Conservation (phyloP, 2,113 vertebrate genomes). For the Gnathonemus longibarbis region DNA sequence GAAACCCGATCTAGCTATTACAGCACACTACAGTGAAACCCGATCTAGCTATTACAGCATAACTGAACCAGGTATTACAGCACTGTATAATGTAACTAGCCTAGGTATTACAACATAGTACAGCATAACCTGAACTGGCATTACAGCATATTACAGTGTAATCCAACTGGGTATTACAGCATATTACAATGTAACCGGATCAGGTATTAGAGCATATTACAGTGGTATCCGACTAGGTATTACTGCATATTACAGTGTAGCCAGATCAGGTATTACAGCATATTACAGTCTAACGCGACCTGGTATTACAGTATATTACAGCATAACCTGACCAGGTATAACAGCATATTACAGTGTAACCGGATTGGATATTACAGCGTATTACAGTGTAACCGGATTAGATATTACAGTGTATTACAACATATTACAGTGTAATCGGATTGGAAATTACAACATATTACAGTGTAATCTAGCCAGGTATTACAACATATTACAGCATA, state of each 20-base stretch:
- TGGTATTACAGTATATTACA: neutral
- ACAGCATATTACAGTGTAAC: too few relatives aligned
- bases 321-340: neutral
- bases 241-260: neutral
- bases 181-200: neutral
- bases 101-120: neutral
- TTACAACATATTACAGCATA: neutral
- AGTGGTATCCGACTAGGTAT: neutral
- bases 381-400: too few relatives aligned
- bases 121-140: accelerated
- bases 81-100: too few relatives aligned
- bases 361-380: neutral
- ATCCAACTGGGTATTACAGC: neutral
- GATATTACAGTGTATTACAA: too few relatives aligned
- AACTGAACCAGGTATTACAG: neutral
- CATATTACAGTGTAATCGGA: neutral
- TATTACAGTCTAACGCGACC: neutral
- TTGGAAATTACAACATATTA: neutral
- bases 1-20: neutral
- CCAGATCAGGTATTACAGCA: neutral
- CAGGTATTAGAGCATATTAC: neutral
- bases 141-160: neutral
- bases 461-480: neutral
- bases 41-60: neutral
- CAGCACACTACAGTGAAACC: neutral